Base-by-base conservation (phyloP, 2,113 vertebrate genomes). In the Saimiri boliviensis region DNA sequence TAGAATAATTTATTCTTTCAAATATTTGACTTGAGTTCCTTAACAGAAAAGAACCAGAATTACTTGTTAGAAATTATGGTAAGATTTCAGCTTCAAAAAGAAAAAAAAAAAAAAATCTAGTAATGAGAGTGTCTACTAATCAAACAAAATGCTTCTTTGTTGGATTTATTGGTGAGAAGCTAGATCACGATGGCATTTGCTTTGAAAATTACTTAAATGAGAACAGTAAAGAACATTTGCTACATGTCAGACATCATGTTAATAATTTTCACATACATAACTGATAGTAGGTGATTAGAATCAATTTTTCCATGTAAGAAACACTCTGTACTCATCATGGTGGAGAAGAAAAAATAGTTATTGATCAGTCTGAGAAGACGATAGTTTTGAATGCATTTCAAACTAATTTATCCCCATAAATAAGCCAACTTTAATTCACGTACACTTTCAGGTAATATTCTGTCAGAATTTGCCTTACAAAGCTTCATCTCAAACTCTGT, bases 391-490 rank as follows among this genome's bases (percentile, higher is more conserved):
- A 76, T 30, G 37, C 1, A 7, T 27, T 76, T 77, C 77, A 83
- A 80, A 76, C 12, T 87, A 35, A 87, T 87, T 56, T 76, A 56
- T 77, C 76, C 40, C 5, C 42, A 10, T 87, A 56, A 56, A 60
- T 70, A 83, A 87, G 88, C 68, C 82, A 77, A 42, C 13, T 60
- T 90, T 4, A 60, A 81, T n/a, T 52, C 82, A 35, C 13, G 16
- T 68, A 54, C 9, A 86, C 23, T 71, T 82, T 76, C n/a, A 27
- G 70, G 89, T 73, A 92, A 42, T 6, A 16, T 8, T 56, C 58
- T 89, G 14, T 79, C 60, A 90, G 47, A 58, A n/a, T 92, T 97
- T 97, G 58, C 83, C 60, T 52, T 66, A 7, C 37, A 96, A 95
- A 42, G 0, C 2, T 6, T 74, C 66, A 84, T 97, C 76, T 96